Conservation (phyloP, 1,140 invertebrate genomes). For the Drosophila funebris region DNA sequence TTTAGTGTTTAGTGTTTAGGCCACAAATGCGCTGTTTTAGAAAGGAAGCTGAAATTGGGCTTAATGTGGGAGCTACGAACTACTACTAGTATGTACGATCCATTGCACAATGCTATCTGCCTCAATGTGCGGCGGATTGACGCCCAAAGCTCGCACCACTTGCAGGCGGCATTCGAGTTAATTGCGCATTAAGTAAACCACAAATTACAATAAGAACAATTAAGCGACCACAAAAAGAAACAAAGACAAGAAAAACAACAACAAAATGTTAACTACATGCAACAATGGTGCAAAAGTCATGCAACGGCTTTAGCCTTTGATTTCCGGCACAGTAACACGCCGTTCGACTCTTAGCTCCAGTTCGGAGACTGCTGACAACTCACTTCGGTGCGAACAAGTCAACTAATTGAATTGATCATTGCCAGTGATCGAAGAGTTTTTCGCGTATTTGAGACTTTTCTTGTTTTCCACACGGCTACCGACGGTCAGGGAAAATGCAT, state of each 20-base stretch:
- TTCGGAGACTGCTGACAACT: constrained; percentile 4
- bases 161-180: constrained; percentile 6
- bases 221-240: background rate
- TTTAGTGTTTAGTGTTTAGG: too few relatives aligned
- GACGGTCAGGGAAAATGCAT: constrained; percentile 2
- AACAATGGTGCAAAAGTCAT: constrained; percentile 32
- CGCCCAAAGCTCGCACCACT: background rate
- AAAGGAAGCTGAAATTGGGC: constrained; percentile 50
- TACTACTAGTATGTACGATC: background rate
- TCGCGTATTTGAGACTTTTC: constrained; percentile 10
- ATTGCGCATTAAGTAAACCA: constrained; percentile 34
- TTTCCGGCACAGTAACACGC: constrained; percentile 24
- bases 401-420: constrained; percentile 22
- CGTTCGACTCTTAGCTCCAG: background rate
- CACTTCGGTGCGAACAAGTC: constrained; percentile 10
- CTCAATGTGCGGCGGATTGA: background rate
- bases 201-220: constrained; percentile 30
- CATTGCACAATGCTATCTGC: constrained; percentile 25
- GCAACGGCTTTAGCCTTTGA: constrained; percentile 17
- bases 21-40: constrained; percentile 42
- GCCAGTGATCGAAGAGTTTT: constrained; percentile 7
- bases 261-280: background rate
- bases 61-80: constrained; percentile 13
- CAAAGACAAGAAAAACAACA: constrained; percentile 4
- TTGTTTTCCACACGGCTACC: constrained; percentile 3